Base-by-base conservation (phyloP, 2,797 vertebrate genomes). In the Poeciliopsis paucimaculata region DNA sequence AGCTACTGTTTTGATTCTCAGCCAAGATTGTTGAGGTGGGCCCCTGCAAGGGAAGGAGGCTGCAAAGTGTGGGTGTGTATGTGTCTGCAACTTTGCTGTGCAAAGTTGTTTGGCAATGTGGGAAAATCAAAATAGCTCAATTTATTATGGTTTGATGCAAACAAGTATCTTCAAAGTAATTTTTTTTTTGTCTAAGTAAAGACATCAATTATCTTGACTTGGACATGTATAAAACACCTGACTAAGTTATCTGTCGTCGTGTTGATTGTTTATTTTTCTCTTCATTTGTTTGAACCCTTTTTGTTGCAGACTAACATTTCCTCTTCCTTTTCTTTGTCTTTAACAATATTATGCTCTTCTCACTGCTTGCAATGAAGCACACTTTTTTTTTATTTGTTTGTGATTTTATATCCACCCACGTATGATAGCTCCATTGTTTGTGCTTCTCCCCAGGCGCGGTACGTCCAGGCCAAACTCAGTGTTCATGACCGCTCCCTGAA, bases 401-500 rank as follows among this genome's bases (percentile, higher is more conserved):
- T 36, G 45, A 3, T 55, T 73, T 45, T 7, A 76, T 62, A 71
- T 72, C 57, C 45, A 74, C 79, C 74, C 72, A 39, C 43, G 41
- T 7, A 41, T 60, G 51, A 39, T 62, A 5, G 77, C 76, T 74
- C 51, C n/a, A 20, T 60, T 43, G 68, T 15, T 31, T 72, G 57
- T 5, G 12, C 60, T 51, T 26, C 55, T 84, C 86, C 62, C 12
- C 91, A 99, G 98, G 97, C 97, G 0, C 97, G 98, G 45, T 99
- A 99, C 0, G 92, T 97, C 77, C 98, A 99, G 93, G 98, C 98
- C 20, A 99, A 99, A 93, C 95, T 99, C 60, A 99, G 98, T 0
- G 98, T 99, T 72, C 98, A 99, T 0, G 98, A 99, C 92, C 98
- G 98, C 74, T 99, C 98, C 1, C 94, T 99, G 90, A 99, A 99